Conservation (phyloP, 2,888 invertebrate genomes). For the Linyphia triangularis region DNA sequence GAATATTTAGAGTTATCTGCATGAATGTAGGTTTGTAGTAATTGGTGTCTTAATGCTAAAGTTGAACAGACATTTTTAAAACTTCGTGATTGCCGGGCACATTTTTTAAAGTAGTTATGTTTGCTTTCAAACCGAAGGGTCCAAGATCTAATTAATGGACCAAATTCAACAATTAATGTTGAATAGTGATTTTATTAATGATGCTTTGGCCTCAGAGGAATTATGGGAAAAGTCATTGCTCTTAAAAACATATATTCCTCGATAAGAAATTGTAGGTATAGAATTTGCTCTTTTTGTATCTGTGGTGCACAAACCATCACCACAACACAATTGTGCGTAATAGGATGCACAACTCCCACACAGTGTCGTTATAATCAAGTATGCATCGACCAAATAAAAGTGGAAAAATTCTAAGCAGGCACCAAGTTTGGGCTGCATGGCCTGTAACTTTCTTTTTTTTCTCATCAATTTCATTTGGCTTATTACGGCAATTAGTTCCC, state of each 20-base stretch:
- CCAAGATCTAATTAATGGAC: constrained; percentile 36
- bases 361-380: constrained; percentile 16
- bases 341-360: not conserved
- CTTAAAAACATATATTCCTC: constrained; percentile 17
- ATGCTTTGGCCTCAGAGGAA: constrained; percentile 29
- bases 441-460: constrained; percentile 1
- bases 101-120: constrained; percentile 42
- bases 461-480: not conserved
- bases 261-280: not conserved
- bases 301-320: constrained; percentile 26
- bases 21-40: no score
- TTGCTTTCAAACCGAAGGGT: constrained; percentile 54
- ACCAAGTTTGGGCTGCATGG: constrained; percentile 31
- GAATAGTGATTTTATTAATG: constrained; percentile 4
- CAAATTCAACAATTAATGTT: constrained; percentile 25
- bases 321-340: not conserved
- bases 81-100: constrained; percentile 16
- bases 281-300: constrained; percentile 4
- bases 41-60: no score
- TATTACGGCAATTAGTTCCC: not conserved
- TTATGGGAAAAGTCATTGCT: not conserved
- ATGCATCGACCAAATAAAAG: constrained; percentile 1
- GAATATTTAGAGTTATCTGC: no score
- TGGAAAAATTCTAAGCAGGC: not conserved
- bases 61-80: constrained; percentile 18